A percentile compares a stretch with the other conserved stretches of the same genome.
These are phyloP conservation scores for Meghimatium bilineatum DNA, from an alignment of 2,888 invertebrate genomes.

Conservation along the genomic window DNA sequence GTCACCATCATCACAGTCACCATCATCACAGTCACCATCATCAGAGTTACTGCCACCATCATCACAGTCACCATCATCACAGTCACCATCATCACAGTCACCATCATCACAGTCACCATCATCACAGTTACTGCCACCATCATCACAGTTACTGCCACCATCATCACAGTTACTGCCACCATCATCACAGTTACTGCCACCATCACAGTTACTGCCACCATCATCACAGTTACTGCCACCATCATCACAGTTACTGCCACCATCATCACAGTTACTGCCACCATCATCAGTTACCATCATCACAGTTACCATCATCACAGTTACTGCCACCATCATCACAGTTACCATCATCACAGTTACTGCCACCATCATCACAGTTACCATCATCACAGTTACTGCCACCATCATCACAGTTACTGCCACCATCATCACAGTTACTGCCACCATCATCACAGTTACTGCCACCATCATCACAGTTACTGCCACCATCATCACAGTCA, in stretches of 20 bases:
- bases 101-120: no score
- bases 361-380: not conserved
- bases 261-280: not conserved
- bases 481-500: not conserved
- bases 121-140: not conserved
- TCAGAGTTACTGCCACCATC: not conserved
- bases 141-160: not conserved
- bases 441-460: not conserved
- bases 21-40: not conserved
- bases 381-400: not conserved
- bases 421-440: not conserved
- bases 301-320: not conserved
- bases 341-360: not conserved
- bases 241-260: not conserved
- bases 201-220: not conserved
- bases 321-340: not conserved
- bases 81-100: no score
- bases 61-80: not conserved
- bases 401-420: not conserved
- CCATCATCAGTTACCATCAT: no score
- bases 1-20: not conserved
- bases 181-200: not conserved
- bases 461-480: not conserved
- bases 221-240: not conserved
- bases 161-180: not conserved